A percentile compares a stretch with the other conserved stretches of the same genome.
Evolutionary conservation across 2,888 invertebrate species (phyloP).

Genomic region (Drosophila emarginata): DNA sequence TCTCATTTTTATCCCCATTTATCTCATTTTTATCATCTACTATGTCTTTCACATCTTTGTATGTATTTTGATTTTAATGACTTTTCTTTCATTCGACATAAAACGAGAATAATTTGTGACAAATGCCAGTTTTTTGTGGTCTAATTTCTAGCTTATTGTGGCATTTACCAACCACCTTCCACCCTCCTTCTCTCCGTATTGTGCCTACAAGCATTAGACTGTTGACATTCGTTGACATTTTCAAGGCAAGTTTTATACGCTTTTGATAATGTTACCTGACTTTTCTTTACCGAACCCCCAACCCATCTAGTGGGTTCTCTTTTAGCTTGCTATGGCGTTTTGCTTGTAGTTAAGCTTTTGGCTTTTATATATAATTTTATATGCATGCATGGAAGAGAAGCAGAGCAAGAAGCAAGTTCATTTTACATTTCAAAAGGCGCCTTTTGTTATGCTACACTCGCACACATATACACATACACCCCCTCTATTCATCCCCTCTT

Average conservation of each 20-base stretch:
- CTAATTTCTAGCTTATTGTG: slow-evolving; percentile 51
- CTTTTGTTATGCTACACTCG: slow-evolving; percentile 60
- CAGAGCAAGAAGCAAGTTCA: slow-evolving; percentile 65
- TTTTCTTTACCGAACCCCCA: background rate
- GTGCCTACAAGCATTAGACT: background rate
- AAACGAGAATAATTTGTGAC: slow-evolving; percentile 11
- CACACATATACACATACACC: slow-evolving; percentile 19
- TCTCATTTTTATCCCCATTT: background rate
- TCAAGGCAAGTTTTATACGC: slow-evolving; percentile 55
- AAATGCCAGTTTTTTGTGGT: slow-evolving; percentile 28
- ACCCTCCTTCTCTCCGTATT: background rate
- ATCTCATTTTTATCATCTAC: background rate
- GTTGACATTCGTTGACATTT: slow-evolving; percentile 53
- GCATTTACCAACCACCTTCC: slow-evolving; percentile 6
- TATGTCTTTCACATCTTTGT: slow-evolving; percentile 18
- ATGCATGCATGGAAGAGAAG: slow-evolving; percentile 63
- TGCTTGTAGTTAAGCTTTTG: slow-evolving; percentile 48
- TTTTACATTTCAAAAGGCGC: slow-evolving; percentile 70
- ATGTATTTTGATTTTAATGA: slow-evolving; percentile 56
- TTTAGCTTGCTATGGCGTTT: background rate
- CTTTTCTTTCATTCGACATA: slow-evolving; percentile 50
- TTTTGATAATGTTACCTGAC: slow-evolving; percentile 49
- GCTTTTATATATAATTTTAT: slow-evolving; percentile 64
- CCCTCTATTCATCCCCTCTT: background rate
- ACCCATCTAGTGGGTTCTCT: background rate